A percentile compares a stretch with the other conserved stretches of the same genome.
phyloP scores from a whole-genome alignment of 2,113 vertebrate genomes.

The Grus americana region DNA sequence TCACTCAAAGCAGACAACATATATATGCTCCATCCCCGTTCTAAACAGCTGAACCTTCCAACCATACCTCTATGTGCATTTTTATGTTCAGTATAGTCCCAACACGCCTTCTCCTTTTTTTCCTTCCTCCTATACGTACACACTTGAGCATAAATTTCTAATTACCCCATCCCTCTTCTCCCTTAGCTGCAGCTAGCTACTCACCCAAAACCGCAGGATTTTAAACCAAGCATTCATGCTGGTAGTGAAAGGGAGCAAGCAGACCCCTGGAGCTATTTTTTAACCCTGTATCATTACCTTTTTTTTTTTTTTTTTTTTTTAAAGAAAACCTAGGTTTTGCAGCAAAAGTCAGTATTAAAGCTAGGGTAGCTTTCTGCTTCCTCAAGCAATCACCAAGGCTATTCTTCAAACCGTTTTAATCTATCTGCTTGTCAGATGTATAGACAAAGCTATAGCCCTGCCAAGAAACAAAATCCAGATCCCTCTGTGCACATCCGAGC shows the following conservation, averaged over 20 bases:
- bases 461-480: background rate
- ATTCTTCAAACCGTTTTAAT: background rate
- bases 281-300: background rate
- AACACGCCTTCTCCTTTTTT: background rate
- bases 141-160: background rate
- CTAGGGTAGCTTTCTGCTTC: background rate
- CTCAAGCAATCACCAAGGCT: background rate
- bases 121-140: background rate
- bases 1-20: fast-evolving
- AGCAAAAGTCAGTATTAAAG: background rate
- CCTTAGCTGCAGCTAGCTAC: background rate
- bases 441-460: background rate
- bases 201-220: background rate
- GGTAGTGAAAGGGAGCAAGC: background rate
- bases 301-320: background rate
- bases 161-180: background rate
- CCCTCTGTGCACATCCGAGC: background rate
- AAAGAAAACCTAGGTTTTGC: background rate
- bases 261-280: background rate
- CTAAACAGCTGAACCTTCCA: background rate
- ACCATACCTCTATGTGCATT: fast-evolving
- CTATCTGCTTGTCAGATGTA: background rate
- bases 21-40: background rate
- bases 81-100: background rate
- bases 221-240: background rate